Percentiles rank a stretch among this genome's conserved stretches.
These are phyloP conservation scores for Myripristis jacobus DNA, from an alignment of 2,797 vertebrate species.

Conservation along the genomic window DNA sequence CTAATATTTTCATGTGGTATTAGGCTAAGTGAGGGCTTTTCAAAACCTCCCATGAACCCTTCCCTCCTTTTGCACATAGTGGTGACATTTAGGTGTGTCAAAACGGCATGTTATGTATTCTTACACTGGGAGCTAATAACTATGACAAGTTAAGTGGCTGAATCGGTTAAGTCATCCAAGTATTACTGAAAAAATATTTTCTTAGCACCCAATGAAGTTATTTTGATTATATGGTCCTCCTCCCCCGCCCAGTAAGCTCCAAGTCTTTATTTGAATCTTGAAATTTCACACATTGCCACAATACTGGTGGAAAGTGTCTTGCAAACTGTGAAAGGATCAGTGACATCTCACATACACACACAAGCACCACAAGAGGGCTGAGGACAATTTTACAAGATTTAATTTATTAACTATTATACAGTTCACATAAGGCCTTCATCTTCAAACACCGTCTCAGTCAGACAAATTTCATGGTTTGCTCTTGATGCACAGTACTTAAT, in stretches of 20 bases:
- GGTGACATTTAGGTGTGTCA: background rate
- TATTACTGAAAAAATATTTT: conserved; percentile 5
- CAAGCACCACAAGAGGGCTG: conserved; percentile 43
- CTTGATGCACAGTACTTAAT: conserved; percentile 79
- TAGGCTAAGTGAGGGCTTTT: conserved; percentile 25
- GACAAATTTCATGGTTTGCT: conserved; percentile 89
- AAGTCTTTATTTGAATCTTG: background rate
- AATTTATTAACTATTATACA: conserved; percentile 98
- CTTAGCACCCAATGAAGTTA: no score
- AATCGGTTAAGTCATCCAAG: background rate
- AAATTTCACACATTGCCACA: background rate
- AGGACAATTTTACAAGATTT: conserved; percentile 89
- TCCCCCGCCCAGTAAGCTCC: no score
- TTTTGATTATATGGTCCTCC: no score
- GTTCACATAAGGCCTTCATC: conserved; percentile 94
- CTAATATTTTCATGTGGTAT: conserved; percentile 38
- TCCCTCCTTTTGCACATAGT: conserved; percentile 8
- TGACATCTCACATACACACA: conserved; percentile 26
- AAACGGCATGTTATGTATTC: conserved; percentile 23
- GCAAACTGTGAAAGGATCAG: conserved; percentile 6
- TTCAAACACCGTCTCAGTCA: conserved; percentile 91
- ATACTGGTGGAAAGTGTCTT: background rate
- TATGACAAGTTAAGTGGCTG: conserved; percentile 13
- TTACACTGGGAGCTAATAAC: background rate
- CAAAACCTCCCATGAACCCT: conserved; percentile 13